Evolutionary conservation across 1,140 invertebrate genomes (phyloP).

Genomic region (Meloidogyne floridensis): DNA sequence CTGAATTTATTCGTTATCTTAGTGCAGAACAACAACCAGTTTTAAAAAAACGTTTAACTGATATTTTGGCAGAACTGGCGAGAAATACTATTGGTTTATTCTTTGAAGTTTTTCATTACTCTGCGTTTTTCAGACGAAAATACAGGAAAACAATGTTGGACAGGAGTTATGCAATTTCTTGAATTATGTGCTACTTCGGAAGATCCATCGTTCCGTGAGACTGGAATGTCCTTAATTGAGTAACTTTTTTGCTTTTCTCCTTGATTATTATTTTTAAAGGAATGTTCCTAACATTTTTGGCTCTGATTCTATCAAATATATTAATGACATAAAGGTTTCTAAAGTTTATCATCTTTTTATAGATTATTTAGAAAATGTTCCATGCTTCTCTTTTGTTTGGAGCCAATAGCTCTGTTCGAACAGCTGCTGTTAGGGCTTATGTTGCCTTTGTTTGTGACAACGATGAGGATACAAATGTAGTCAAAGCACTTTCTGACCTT

Average conservation of each 20-base stretch:
- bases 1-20: slow-evolving; percentile 80
- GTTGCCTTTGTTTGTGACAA: slow-evolving; percentile 87
- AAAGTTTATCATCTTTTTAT: slow-evolving; percentile 71
- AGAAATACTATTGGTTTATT: slow-evolving; percentile 79
- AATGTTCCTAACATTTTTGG: slow-evolving; percentile 94
- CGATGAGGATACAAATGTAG: slow-evolving; percentile 82
- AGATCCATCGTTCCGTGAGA: slow-evolving; percentile 82
- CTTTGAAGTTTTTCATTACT: slow-evolving; percentile 24
- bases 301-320: slow-evolving; percentile 85
- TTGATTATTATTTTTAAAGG: slow-evolving; percentile 67
- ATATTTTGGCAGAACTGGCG: slow-evolving; percentile 88
- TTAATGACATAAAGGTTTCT: slow-evolving; percentile 78
- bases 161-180: slow-evolving; percentile 91
- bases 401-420: slow-evolving; percentile 48
- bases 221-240: slow-evolving; percentile 89
- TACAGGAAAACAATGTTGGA: slow-evolving; percentile 93
- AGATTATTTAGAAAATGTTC: slow-evolving; percentile 65
- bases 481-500: slow-evolving; percentile 83
- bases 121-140: slow-evolving; percentile 74
- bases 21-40: slow-evolving; percentile 77
- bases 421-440: slow-evolving; percentile 70
- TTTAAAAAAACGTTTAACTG: slow-evolving; percentile 86
- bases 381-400: slow-evolving; percentile 44
- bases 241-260: slow-evolving; percentile 68
- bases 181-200: slow-evolving; percentile 87